Base-by-base conservation (phyloP, 2,888 invertebrate genomes). In the Diploptera punctata region DNA sequence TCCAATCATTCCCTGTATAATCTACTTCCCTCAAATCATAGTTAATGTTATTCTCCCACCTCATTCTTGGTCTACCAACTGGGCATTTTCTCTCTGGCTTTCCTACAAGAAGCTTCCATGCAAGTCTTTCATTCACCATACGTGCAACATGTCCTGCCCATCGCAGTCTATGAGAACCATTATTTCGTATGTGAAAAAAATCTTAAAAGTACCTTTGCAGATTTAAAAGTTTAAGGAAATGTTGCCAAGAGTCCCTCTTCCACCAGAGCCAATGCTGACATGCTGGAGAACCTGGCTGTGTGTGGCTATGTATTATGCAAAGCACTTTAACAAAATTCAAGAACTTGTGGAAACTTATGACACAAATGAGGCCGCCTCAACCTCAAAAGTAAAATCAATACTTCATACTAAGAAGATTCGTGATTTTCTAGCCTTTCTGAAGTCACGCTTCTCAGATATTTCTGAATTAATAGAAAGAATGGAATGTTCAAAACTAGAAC, bases 141-240 rank as follows among this genome's bases (percentile, higher is more conserved):
- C n/a, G n/a, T n/a, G n/a, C n/a, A n/a, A n/a, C n/a, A n/a, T n/a
- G n/a, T n/a, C n/a, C n/a, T n/a, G n/a, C n/a, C n/a, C n/a, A n/a
- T n/a, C n/a, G n/a, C n/a, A n/a, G n/a, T n/a, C n/a, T n/a, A n/a
- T n/a, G n/a, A n/a, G n/a, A n/a, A n/a, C n/a, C n/a, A n/a, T n/a
- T n/a, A 38, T 38, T 38, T 38, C 38, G 7, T 38, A 13, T 38
- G 38, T 9, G 5, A 38, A 38, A 13, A 38, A 13, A 38, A 38
- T 52, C 18, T 52, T 52, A 18, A 5, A 52, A 52, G 3, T 1
- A 1, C 52, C 52, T 1, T 3, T 18, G 9, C 18, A 52, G 52
- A 5, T 52, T 52, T 9, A 52, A 52, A 52, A 52, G 18, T 52
- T 52, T 5, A 52, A 18, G 52, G 52, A 52, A 52, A 52, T 52